Percentiles rank a stretch among this genome's conserved stretches.
phyloP scores from a whole-genome alignment of 1,140 invertebrate species.

The Antheraea pernyi region DNA sequence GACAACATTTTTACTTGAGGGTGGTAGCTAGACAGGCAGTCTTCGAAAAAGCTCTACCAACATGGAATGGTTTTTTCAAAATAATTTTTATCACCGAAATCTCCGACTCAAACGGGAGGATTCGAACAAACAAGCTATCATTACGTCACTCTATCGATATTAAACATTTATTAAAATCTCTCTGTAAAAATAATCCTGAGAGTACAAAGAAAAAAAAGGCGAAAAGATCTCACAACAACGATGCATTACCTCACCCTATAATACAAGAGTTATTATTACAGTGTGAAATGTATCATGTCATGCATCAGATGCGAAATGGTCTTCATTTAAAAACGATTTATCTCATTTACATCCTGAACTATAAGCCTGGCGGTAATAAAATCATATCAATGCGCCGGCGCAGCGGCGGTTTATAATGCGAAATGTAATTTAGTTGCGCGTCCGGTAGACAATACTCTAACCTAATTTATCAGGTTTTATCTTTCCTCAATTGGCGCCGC shows the following conservation, averaged over 20 bases:
- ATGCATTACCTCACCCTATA: neutral
- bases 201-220: neutral
- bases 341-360: neutral
- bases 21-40: no score
- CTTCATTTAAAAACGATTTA: constrained; percentile 5
- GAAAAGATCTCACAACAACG: neutral
- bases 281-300: neutral
- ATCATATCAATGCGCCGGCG: neutral
- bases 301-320: neutral
- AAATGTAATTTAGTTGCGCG: neutral
- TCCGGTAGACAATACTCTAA: neutral
- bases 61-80: no score
- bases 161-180: no score
- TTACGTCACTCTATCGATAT: no score
- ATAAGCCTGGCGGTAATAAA: constrained; percentile 1
- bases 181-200: neutral
- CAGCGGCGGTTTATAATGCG: neutral
- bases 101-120: no score
- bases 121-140: no score
- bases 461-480: neutral
- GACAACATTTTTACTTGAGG: no score
- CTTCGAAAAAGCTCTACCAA: no score
- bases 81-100: no score
- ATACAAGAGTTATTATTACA: neutral
- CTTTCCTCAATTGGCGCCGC: neutral